Percentiles rank a stretch among this genome's conserved stretches.
phyloP scores from a whole-genome alignment of 92 coral and sea anemone genomes.

The Parazoanthus swiftii region DNA sequence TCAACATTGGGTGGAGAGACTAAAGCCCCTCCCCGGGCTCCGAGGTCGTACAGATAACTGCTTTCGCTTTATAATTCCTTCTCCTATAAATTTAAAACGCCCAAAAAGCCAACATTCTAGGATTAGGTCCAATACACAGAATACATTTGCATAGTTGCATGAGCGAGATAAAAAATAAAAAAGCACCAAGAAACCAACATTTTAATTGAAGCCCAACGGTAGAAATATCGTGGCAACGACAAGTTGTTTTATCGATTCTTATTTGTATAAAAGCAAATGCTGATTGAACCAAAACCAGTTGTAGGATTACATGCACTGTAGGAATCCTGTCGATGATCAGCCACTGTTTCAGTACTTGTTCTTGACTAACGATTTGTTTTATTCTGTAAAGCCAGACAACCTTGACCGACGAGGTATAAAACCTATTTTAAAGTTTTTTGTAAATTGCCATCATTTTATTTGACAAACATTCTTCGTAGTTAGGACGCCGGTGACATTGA shows the following conservation, averaged over 20 bases:
- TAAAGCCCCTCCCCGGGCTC: conserved; percentile 12
- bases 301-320: conserved; percentile 15
- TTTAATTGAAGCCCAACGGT: conserved; percentile 15
- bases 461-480: too few species aligned
- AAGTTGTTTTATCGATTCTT: conserved; percentile 12
- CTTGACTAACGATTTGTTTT: conserved; percentile 13
- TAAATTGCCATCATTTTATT: conserved; percentile 13
- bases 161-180: conserved; percentile 12
- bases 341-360: conserved; percentile 12
- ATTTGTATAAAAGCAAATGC: conserved; percentile 9
- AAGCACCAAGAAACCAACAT: conserved; percentile 15
- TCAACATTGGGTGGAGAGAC: conserved; percentile 9
- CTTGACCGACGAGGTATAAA: conserved; percentile 15
- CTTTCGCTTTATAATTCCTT: too few species aligned
- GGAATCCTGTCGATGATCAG: conserved; percentile 16
- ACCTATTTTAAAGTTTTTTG: conserved; percentile 12
- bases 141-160: conserved; percentile 13
- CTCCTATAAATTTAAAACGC: background rate
- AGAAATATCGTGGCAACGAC: conserved; percentile 15
- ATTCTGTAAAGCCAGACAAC: conserved; percentile 15
- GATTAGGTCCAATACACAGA: conserved; percentile 15
- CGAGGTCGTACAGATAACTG: background rate
- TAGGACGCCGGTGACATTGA: too few species aligned
- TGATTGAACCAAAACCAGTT: conserved; percentile 14
- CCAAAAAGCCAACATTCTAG: conserved; percentile 8